Evolutionary conservation across 2,113 vertebrate species (phyloP), one percentile per base, ranked within the genome.

Genomic region (Aldabrachelys gigantea): DNA sequence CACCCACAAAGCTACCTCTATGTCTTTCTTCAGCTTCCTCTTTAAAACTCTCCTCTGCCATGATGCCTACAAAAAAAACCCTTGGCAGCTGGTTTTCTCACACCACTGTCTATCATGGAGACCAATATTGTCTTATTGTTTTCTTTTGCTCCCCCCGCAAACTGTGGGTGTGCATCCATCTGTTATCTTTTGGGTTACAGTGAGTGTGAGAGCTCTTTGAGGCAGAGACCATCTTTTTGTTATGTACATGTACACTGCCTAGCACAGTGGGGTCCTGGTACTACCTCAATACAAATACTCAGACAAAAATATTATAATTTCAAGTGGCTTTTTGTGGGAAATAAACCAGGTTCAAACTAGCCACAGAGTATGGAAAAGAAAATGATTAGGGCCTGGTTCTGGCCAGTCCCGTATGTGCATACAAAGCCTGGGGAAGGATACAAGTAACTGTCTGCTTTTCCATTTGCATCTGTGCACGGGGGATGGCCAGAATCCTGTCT

Each of bases 141-240:
- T 31, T 1, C 59, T 1, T 1, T 83, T 0, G 89, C 16, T 14
- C 29, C 7, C 14, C 62, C 31, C 2, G 13, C 2, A 7, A 62
- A 1, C 13, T 53, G 72, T 75, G 2, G 53, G 4, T 13, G 25
- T 53, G 31, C 44, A 87, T 82, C 21, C 22, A 52, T 7, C 4
- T 38, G n/a, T 14, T 87, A 12, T 82, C 44, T 91, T 80, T 53
- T 75, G 52, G 0, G 52, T 6, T 72, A 10, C 9, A 24, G 5
- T 69, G 27, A 0, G 0, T 91, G 84, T 53, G 69, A 53, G 87
- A 88, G 27, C 19, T 69, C 62, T 88, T 27, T 17, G 0, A 0
- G 50, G 78, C 13, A 65, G 47, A 95, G 65, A 78, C 2, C 1
- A 3, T 35, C 35, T 6, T 59, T 29, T 44, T 50, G 24, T 13